Percentiles rank a stretch among this genome's conserved stretches.
Conservation (phyloP, 2,888 invertebrate species). For the Trichopoda pennipes region DNA sequence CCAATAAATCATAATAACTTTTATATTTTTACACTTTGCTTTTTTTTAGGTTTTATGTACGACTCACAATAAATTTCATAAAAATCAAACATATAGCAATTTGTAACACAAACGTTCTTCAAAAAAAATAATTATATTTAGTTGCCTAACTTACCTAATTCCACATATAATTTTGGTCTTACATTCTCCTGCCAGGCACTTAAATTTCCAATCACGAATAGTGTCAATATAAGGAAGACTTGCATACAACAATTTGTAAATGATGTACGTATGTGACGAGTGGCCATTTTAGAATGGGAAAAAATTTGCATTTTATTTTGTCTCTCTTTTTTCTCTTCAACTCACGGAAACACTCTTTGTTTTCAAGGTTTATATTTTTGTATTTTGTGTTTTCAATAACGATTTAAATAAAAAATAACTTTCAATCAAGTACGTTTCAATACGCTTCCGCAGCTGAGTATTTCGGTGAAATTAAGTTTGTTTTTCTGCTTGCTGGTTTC, state of each 20-base stretch:
- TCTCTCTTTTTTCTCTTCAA: constrained; percentile 14
- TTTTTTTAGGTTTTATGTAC: too few species aligned
- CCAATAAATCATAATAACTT: too few species aligned
- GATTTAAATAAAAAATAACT: too few species aligned
- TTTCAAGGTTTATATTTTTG: background rate
- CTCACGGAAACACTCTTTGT: background rate
- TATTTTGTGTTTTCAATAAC: background rate
- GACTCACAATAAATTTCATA: too few species aligned
- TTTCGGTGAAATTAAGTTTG: background rate
- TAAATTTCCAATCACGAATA: constrained; percentile 81
- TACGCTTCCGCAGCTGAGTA: too few species aligned
- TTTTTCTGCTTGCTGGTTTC: constrained; percentile 15
- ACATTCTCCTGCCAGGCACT: constrained; percentile 94
- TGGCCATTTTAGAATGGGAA: constrained; percentile 63
- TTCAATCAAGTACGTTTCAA: too few species aligned
- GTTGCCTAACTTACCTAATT: constrained; percentile 88
- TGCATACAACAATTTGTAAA: constrained; percentile 74
- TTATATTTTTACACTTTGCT: too few species aligned
- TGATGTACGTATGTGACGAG: constrained; percentile 51
- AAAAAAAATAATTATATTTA: background rate
- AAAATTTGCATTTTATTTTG: constrained; percentile 53
- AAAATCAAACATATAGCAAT: too few species aligned
- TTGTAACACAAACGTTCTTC: background rate
- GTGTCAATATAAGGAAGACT: constrained; percentile 80
- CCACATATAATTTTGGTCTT: constrained; percentile 95